Base-by-base conservation (phyloP, 2,797 vertebrate genomes). In the Morus bassanus region DNA sequence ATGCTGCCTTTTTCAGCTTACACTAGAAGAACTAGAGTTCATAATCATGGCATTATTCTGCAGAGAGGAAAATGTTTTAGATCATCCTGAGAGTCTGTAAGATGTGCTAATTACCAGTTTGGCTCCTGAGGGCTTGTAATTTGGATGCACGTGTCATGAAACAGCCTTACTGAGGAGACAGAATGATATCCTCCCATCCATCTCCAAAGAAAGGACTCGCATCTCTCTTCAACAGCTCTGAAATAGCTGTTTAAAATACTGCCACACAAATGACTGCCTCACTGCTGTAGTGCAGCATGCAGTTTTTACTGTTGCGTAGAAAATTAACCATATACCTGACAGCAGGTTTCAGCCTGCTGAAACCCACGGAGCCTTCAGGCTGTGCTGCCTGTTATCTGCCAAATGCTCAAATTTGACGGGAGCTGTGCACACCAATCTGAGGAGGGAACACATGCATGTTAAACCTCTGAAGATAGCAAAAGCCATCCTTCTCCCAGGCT, bases 361-460 rank as follows among this genome's bases (percentile, higher is more conserved):
- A 61, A 65, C 82, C 39, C 31, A 5, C 0, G 2, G 59, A 78
- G 73, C 85, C 75, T 54, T 33, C 30, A 2, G 64, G 76, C 78
- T 28, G 43, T 2, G 6, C 64, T 61, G 54, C 59, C 64, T 5
- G 6, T 6, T 24, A 14, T 41, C 22, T 35, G 64, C 84, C 85
- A 50, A 45, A 21, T 1, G 41, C 53, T 74, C n/a, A 4, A 0
- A 11, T 8, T 6, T 45, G 39, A 17, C 2, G 1, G 76, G 57
- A 77, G 57, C 79, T 24, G 31, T 8, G 64, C 60, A 25, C 64
- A 11, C 21, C 7, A 3, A 3, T 21, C 45, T 21, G 57, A 57
- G 48, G 41, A 57, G 72, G 67, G 30, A 61, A 16, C 39, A 83
- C 4, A 0, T 1, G 7, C 48, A 13, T 0, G 0, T 15, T 11